Percentiles rank a stretch among this genome's conserved stretches.
phyloP scores from a whole-genome alignment of 2,113 vertebrate species.

The Erinaceus europaeus region DNA sequence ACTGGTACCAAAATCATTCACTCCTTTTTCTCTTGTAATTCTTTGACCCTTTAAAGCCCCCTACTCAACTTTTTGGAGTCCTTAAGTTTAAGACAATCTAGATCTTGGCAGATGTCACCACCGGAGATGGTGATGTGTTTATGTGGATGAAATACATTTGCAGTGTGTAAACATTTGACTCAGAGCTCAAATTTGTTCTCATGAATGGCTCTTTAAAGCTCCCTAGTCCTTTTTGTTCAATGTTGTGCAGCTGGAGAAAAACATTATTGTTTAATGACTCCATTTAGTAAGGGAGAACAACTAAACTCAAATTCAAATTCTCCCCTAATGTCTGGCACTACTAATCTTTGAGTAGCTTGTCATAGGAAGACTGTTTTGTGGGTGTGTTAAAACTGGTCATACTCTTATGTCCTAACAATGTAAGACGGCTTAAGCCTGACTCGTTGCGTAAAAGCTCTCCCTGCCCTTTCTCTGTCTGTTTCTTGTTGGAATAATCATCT shows the following conservation, averaged over 20 bases:
- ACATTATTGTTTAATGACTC: constrained; percentile 65
- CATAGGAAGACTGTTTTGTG: constrained; percentile 44
- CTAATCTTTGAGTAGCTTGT: constrained; percentile 44
- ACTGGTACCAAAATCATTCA: constrained; percentile 31
- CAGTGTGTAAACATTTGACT: constrained; percentile 67
- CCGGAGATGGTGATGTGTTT: constrained; percentile 16
- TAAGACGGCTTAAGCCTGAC: constrained; percentile 20
- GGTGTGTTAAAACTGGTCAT: constrained; percentile 32
- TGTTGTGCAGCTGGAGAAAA: constrained; percentile 63
- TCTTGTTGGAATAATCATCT: not conserved
- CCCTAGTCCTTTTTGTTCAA: constrained; percentile 69
- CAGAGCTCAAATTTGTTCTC: constrained; percentile 60
- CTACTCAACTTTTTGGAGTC: not conserved
- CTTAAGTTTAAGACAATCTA: not conserved
- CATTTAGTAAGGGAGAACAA: constrained; percentile 25
- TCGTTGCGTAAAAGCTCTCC: not conserved
- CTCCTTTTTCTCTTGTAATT: not conserved
- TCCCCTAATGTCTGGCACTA: constrained; percentile 56
- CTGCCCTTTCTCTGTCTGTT: not conserved
- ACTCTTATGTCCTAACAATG: not conserved
- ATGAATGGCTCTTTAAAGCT: constrained; percentile 70
- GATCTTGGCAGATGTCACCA: not conserved
- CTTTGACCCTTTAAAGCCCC: constrained; percentile 5
- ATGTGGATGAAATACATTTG: constrained; percentile 38
- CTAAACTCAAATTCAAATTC: not conserved